Evolutionary conservation across 1,140 invertebrate genomes (phyloP), one percentile per base, ranked within the genome.

Genomic region (Zaprionus kolodkinae): DNA sequence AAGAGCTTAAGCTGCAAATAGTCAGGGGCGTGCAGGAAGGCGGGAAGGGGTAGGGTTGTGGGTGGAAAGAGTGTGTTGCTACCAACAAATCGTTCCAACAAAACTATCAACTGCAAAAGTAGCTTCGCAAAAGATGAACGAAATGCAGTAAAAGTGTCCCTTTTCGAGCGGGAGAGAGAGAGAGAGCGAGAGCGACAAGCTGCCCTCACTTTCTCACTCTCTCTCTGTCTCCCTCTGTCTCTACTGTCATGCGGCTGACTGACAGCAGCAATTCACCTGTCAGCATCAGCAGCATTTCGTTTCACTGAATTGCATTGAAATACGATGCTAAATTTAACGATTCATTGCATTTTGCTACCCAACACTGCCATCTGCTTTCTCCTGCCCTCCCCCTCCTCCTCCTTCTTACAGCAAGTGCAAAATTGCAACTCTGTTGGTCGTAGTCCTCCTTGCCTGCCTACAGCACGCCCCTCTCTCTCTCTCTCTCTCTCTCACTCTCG

Each of bases 301-400:
- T 85, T 75, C 65, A 79, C 81, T 84, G 85, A 85, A 88, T 89
- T 81, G 85, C 85, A 88, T 88, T 88, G 85, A 88, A 88, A 88
- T 88, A 79, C 81, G 85, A 88, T 89, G 85, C 85, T 88, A 88
- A 88, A 89, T 89, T 88, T 88, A 88, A 89, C 85, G 85, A 88
- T 88, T 88, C 85, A 88, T 89, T 88, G 85, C 85, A 88, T 89
- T 88, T 81, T 57, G 61, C 52, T 67, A 77, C 50, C 84, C 73
- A 63, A 84, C 55, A 76, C 79, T 63, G 21, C 21, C 21, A 21
- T 21, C 21, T 21, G 21, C 21, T 21, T 21, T 21, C 21, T 21
- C 21, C 21, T 21, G 1, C 21, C 21, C 21, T 2, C 21, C 21
- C 59, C 65, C 17, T 25, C 45, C 10, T 60, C 38, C 3, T 15